These are phyloP conservation scores for Austrolebias charrua DNA, from an alignment of 2,797 vertebrate genomes.

Conservation along the genomic window DNA sequence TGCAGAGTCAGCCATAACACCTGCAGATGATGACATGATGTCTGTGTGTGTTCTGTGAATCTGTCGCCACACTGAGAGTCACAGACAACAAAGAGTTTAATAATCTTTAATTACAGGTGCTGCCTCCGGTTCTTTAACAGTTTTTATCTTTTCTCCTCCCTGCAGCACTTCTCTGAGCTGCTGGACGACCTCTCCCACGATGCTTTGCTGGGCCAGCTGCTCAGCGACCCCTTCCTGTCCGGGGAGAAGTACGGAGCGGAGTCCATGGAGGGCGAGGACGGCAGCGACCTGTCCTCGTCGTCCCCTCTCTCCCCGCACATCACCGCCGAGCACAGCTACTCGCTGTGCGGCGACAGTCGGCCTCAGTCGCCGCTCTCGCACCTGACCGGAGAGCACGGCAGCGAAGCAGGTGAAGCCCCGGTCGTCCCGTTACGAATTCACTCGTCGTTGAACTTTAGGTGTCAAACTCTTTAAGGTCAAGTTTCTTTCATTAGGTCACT, in stretches of 20 bases:
- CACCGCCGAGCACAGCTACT: conserved; percentile 97
- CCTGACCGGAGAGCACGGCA: conserved; percentile 83
- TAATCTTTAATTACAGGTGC: conserved; percentile 41
- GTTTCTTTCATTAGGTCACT: too few species aligned
- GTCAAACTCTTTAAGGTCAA: too few species aligned
- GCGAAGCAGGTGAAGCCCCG: conserved; percentile 84
- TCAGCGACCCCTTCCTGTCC: conserved; percentile 96
- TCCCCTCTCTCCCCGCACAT: conserved; percentile 93
- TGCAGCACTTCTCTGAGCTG: conserved; percentile 94
- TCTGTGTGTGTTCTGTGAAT: conserved; percentile 26
- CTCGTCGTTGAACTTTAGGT: too few species aligned
- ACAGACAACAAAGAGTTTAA: conserved; percentile 14
- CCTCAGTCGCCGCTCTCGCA: conserved; percentile 93
- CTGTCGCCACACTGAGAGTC: conserved; percentile 43
- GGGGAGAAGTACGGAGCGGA: conserved; percentile 82
- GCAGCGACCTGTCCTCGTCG: conserved; percentile 69
- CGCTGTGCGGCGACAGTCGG: conserved; percentile 91
- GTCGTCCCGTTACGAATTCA: too few species aligned
- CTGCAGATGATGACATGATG: conserved; percentile 7
- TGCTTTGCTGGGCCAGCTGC: conserved; percentile 91
- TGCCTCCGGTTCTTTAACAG: background rate
- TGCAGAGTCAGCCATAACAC: conserved; percentile 37
- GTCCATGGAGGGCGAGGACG: conserved; percentile 87
- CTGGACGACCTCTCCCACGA: conserved; percentile 96
- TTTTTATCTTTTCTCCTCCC: background rate